These are phyloP conservation scores for Pseudorhiza aurosa DNA, from an alignment of 30 jellyfish, hydroid and myxozoan species.

Conservation along the genomic window DNA sequence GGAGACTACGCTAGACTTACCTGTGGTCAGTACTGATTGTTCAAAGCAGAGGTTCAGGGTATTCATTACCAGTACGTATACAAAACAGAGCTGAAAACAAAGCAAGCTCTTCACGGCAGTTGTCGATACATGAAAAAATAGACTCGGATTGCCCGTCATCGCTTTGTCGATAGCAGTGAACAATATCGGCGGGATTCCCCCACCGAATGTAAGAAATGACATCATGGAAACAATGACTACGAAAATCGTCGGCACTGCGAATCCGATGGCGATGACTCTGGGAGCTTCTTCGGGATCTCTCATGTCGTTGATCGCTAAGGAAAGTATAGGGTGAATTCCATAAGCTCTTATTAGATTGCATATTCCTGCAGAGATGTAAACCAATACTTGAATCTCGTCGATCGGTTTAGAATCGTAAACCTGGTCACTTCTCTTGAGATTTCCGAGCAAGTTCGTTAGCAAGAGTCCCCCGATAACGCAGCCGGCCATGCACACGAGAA, in stretches of 20 bases:
- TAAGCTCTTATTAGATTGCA: constrained; percentile 9
- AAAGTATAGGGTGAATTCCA: constrained; percentile 31
- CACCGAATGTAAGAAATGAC: constrained; percentile 32
- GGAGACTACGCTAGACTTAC: constrained; percentile 3
- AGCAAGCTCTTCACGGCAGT: background rate
- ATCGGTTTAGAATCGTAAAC: background rate
- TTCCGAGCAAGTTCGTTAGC: constrained; percentile 36
- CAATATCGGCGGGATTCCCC: background rate
- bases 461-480: constrained; percentile 27
- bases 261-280: constrained; percentile 25
- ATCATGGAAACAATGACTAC: constrained; percentile 34
- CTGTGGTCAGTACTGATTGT: constrained; percentile 4
- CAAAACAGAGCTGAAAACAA: constrained; percentile 6
- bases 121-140: background rate
- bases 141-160: background rate
- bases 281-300: constrained; percentile 30
- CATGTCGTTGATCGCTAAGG: constrained; percentile 3
- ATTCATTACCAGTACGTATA: constrained; percentile 16
- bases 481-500: background rate
- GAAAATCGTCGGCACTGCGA: constrained; percentile 43
- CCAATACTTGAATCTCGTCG: background rate
- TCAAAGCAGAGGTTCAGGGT: constrained; percentile 36
- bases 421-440: background rate
- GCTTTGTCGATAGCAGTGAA: constrained; percentile 2
- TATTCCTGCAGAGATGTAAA: background rate